A percentile compares a stretch with the other conserved stretches of the same genome.
Evolutionary conservation across 2,113 vertebrate genomes (phyloP).

Genomic region (Cyanoliseus patagonus): DNA sequence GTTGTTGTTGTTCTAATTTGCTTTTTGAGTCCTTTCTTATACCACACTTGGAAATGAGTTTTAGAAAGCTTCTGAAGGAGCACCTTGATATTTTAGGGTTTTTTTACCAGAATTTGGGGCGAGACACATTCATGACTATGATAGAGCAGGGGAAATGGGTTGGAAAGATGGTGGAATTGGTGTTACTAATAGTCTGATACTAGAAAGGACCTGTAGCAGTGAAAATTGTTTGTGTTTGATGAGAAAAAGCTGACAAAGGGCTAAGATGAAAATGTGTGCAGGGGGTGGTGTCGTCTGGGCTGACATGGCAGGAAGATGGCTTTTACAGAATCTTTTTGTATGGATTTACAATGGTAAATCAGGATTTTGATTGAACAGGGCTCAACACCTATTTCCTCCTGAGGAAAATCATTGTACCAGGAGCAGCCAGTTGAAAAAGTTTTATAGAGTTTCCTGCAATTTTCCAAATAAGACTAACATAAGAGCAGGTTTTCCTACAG

Average conservation of each 20-base stretch:
- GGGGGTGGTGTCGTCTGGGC: not conserved
- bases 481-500: not conserved
- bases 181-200: not conserved
- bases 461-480: not conserved
- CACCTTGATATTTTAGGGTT: accelerated
- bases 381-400: not conserved
- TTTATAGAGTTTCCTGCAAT: not conserved
- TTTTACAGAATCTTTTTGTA: not conserved
- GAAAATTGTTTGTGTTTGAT: not conserved
- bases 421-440: not conserved
- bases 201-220: not conserved
- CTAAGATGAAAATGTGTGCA: not conserved
- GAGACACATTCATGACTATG: not conserved
- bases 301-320: not conserved
- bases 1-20: not conserved
- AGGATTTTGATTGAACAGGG: not conserved
- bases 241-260: not conserved
- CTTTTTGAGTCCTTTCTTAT: not conserved
- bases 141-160: not conserved
- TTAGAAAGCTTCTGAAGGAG: not conserved
- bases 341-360: not conserved
- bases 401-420: not conserved
- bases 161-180: not conserved
- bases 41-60: not conserved
- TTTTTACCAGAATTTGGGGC: not conserved